These are phyloP conservation scores for Patella pellucida DNA, from an alignment of 2,888 invertebrate species.

Conservation along the genomic window DNA sequence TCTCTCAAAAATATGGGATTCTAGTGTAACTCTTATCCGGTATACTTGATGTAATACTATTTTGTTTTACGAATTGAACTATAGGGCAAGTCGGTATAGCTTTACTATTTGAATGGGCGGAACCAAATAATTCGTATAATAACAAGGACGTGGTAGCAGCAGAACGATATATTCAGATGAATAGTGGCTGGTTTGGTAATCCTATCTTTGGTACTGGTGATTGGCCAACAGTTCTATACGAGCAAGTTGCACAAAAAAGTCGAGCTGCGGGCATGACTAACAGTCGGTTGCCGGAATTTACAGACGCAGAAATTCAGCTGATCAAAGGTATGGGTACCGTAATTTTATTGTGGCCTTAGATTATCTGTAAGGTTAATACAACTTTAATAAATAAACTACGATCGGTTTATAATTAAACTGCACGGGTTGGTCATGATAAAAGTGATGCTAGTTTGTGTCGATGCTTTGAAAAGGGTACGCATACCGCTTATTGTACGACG, in stretches of 20 bases:
- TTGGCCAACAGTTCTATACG: constrained; percentile 69
- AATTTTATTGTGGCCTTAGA: no score
- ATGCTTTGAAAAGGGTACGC: no score
- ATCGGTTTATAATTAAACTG: no score
- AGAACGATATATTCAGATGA: constrained; percentile 49
- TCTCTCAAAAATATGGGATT: no score
- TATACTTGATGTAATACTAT: neutral
- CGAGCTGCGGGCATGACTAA: constrained; percentile 42
- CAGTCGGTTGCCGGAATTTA: constrained; percentile 65
- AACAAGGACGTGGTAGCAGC: constrained; percentile 52
- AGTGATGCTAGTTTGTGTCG: no score
- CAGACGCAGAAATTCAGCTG: constrained; percentile 55
- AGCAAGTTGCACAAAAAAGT: constrained; percentile 49
- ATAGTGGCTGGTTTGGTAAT: constrained; percentile 64
- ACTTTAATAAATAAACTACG: no score
- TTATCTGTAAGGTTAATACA: no score
- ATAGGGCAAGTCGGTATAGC: constrained; percentile 56
- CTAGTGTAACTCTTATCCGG: no score
- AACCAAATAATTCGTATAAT: constrained; percentile 51
- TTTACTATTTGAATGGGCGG: constrained; percentile 54
- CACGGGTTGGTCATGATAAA: no score
- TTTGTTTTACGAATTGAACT: neutral
- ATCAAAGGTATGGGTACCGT: constrained; percentile 52
- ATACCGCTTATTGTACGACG: no score
- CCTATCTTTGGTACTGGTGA: constrained; percentile 72